phyloP scores from a whole-genome alignment of 2,888 invertebrate species.

The Ochropacha duplaris region DNA sequence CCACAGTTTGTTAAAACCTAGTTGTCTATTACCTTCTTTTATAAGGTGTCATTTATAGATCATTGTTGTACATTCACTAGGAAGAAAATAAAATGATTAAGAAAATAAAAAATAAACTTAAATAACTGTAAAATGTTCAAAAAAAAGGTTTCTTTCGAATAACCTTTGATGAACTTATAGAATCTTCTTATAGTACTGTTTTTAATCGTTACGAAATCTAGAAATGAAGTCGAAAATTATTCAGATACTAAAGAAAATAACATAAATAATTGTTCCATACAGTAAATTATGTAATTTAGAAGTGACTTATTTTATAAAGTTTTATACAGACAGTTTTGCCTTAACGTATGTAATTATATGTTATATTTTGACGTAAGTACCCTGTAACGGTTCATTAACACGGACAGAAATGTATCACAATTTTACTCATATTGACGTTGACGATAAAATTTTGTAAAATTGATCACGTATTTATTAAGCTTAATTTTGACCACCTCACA shows the following conservation, averaged over 20 bases:
- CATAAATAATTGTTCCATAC: neutral
- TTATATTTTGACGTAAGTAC: neutral
- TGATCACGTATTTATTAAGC: slow-evolving; percentile 35
- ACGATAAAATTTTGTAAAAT: slow-evolving; percentile 46
- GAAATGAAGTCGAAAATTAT: slow-evolving; percentile 7
- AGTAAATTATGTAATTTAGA: neutral
- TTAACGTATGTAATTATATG: neutral
- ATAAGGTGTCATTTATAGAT: neutral
- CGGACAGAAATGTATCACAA: slow-evolving; percentile 23
- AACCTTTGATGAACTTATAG: no score
- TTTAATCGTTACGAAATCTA: slow-evolving; percentile 22
- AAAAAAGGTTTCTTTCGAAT: no score
- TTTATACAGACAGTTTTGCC: neutral
- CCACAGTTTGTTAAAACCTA: neutral
- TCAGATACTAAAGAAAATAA: neutral
- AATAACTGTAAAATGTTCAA: no score
- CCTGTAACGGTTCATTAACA: neutral
- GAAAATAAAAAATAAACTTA: no score
- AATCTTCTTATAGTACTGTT: no score
- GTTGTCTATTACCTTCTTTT: no score
- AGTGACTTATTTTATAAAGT: neutral
- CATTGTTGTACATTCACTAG: no score
- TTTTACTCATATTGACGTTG: slow-evolving; percentile 31
- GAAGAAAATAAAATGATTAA: no score
- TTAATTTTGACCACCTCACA: slow-evolving; percentile 39